Evolutionary conservation across 2,888 invertebrate species (phyloP).

Genomic region (Gymnosoma rotundatum): DNA sequence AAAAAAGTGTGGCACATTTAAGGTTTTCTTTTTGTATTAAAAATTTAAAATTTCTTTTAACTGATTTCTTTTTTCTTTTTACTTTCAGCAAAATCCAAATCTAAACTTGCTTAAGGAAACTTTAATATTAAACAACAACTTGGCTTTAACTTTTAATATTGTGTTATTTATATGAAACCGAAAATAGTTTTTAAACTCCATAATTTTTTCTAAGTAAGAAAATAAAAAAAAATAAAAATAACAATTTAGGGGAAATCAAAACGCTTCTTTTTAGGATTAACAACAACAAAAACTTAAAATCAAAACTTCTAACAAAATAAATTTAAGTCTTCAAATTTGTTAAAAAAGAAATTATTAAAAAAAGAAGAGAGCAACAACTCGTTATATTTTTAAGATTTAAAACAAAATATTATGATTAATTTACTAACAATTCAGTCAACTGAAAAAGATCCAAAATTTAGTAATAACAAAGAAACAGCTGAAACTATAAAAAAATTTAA

Average conservation of each 20-base stretch:
- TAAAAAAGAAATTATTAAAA: slow-evolving; percentile 1
- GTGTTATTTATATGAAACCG: no score
- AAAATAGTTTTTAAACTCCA: slow-evolving; percentile 14
- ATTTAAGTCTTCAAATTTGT: slow-evolving; percentile 23
- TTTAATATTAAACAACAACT: slow-evolving; percentile 19
- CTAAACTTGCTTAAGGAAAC: slow-evolving; percentile 11
- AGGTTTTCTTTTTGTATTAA: background rate
- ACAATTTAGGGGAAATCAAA: slow-evolving; percentile 70
- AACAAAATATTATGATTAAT: slow-evolving; percentile 70
- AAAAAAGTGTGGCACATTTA: slow-evolving; percentile 9
- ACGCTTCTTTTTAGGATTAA: slow-evolving; percentile 70
- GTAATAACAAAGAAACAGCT: slow-evolving; percentile 24
- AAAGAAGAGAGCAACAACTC: slow-evolving; percentile 16
- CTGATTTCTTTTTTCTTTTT: background rate
- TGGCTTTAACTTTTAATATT: slow-evolving; percentile 37
- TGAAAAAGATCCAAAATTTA: slow-evolving; percentile 23
- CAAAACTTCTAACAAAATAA: slow-evolving; percentile 44
- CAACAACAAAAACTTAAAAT: slow-evolving; percentile 36
- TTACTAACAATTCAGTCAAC: slow-evolving; percentile 27
- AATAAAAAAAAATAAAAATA: slow-evolving; percentile 31
- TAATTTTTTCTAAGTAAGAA: background rate
- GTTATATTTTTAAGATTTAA: slow-evolving; percentile 19
- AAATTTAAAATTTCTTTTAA: background rate
- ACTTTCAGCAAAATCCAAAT: slow-evolving; percentile 40
- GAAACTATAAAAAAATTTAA: slow-evolving; percentile 42